These are phyloP conservation scores for Oxyteleia sp. DNA, from an alignment of 2,888 invertebrate species.

Conservation along the genomic window DNA sequence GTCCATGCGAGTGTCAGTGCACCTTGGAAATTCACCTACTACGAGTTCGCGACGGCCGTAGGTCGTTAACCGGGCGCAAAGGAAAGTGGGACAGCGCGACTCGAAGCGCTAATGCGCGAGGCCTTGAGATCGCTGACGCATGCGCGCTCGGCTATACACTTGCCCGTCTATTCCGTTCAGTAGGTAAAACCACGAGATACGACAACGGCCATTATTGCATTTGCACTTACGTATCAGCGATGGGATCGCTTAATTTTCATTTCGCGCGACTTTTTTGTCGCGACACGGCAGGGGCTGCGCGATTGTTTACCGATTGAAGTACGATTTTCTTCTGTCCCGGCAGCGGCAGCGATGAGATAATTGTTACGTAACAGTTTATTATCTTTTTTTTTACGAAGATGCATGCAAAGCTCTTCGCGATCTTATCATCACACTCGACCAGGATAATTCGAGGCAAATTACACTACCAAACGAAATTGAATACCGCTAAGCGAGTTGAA, in stretches of 20 bases:
- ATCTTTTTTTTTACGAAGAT: slow-evolving; percentile 6
- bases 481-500: background rate
- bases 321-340: background rate
- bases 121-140: slow-evolving; percentile 87
- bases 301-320: background rate
- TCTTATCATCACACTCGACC: slow-evolving; percentile 2
- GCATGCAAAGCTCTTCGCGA: background rate
- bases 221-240: slow-evolving; percentile 39
- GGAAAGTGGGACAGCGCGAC: slow-evolving; percentile 87
- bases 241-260: background rate
- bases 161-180: slow-evolving; percentile 73
- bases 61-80: slow-evolving; percentile 87
- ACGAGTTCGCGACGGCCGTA: slow-evolving; percentile 76
- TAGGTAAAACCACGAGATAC: slow-evolving; percentile 66
- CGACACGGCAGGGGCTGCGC: too few relatives aligned
- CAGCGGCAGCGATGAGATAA: background rate
- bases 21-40: slow-evolving; percentile 86
- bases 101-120: slow-evolving; percentile 85
- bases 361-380: slow-evolving; percentile 31
- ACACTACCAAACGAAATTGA: slow-evolving; percentile 21
- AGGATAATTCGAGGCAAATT: slow-evolving; percentile 7
- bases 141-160: slow-evolving; percentile 76
- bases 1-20: slow-evolving; percentile 77
- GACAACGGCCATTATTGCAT: slow-evolving; percentile 65
- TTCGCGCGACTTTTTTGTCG: slow-evolving; percentile 1